A percentile compares a stretch with the other conserved stretches of the same genome.
Evolutionary conservation across 2,888 invertebrate species (phyloP).

Genomic region (Micropterix aruncella): DNA sequence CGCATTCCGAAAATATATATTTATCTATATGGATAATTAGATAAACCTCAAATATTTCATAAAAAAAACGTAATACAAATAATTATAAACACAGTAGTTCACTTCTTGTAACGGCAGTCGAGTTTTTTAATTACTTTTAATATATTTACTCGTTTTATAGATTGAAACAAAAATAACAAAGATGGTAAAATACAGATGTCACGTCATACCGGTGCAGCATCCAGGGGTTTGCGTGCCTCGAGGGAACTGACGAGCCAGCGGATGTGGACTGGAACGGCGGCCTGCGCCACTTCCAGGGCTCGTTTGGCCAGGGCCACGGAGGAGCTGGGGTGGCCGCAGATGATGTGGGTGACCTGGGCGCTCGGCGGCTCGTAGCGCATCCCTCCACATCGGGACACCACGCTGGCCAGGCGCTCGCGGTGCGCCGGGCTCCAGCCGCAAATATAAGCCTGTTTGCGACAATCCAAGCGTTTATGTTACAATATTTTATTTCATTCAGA

Average conservation of each 20-base stretch:
- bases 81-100: too few species aligned
- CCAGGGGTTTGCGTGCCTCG: slow-evolving; percentile 22
- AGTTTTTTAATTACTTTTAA: too few species aligned
- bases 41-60: too few species aligned
- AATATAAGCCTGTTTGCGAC: slow-evolving; percentile 35
- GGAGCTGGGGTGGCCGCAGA: slow-evolving; percentile 47
- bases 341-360: slow-evolving; percentile 67
- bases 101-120: too few species aligned
- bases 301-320: slow-evolving; percentile 24
- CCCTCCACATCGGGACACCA: slow-evolving; percentile 56
- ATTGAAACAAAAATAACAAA: too few species aligned
- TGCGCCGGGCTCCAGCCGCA: slow-evolving; percentile 22
- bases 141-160: too few species aligned
- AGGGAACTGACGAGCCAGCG: slow-evolving; percentile 70
- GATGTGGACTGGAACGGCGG: slow-evolving; percentile 48
- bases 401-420: slow-evolving; percentile 26
- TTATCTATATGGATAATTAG: too few species aligned
- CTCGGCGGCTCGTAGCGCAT: slow-evolving; percentile 64
- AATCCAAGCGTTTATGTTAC: too few species aligned
- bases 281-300: slow-evolving; percentile 16
- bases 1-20: too few species aligned
- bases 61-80: too few species aligned
- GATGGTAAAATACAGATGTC: too few species aligned
- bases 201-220: slow-evolving; percentile 22
- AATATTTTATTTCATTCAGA: too few species aligned